These are phyloP conservation scores for Chaetorhynchus papuensis DNA, from an alignment of 2,113 vertebrate genomes.

Conservation along the genomic window DNA sequence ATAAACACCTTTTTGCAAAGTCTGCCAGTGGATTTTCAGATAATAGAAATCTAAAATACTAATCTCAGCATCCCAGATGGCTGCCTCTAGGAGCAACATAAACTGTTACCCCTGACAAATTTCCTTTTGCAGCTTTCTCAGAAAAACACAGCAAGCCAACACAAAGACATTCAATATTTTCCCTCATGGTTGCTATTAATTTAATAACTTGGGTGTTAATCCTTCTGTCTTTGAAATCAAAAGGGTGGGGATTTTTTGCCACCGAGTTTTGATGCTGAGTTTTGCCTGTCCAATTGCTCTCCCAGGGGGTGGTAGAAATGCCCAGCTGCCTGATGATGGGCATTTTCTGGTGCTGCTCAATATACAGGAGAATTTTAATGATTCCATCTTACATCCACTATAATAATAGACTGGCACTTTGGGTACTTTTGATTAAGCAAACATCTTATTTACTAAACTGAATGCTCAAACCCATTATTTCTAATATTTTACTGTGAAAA, in stretches of 20 bases:
- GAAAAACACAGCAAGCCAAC: neutral
- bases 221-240: neutral
- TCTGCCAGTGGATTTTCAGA: constrained; percentile 7
- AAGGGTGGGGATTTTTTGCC: neutral
- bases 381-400: neutral
- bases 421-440: neutral
- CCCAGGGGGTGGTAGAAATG: neutral
- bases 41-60: constrained; percentile 26
- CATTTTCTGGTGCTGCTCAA: neutral
- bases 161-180: neutral
- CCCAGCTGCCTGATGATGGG: neutral
- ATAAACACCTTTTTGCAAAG: constrained; percentile 13
- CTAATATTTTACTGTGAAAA: neutral
- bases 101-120: neutral
- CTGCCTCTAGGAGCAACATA: neutral
- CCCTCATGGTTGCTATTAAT: neutral
- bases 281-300: neutral
- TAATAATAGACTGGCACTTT: neutral
- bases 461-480: neutral
- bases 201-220: neutral
- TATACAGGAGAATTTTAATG: neutral
- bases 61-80: constrained; percentile 34
- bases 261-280: neutral
- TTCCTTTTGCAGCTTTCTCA: neutral
- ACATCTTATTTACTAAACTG: neutral